phyloP scores from a whole-genome alignment of 2,797 vertebrate species.

The Channallabes apus region DNA sequence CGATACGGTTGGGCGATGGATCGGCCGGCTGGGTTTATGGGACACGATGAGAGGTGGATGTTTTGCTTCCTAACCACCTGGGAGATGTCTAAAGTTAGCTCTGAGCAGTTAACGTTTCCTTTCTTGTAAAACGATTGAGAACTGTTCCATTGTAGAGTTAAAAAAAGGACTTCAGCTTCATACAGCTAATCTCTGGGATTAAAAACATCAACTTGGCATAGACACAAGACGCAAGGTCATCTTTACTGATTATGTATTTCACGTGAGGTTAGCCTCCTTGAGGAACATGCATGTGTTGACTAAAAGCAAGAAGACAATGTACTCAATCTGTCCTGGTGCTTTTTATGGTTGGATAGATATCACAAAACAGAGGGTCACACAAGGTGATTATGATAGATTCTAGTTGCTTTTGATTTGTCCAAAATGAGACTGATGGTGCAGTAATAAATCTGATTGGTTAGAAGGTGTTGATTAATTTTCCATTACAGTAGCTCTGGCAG shows the following conservation, averaged over 20 bases:
- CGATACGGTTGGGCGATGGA: conserved; percentile 63
- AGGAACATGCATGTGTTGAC: not conserved
- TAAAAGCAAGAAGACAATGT: conserved; percentile 3
- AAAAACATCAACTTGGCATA: not conserved
- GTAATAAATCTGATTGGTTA: not conserved
- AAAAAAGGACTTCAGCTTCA: conserved; percentile 7
- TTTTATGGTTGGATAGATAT: not conserved
- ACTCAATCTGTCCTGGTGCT: not conserved
- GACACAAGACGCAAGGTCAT: not conserved
- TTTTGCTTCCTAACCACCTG: conserved; percentile 10
- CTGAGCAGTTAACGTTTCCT: not conserved
- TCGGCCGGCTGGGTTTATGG: conserved; percentile 39
- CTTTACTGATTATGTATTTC: not conserved
- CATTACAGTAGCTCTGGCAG: not conserved
- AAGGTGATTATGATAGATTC: not conserved
- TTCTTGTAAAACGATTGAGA: conserved; percentile 23
- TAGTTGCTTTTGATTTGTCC: not conserved
- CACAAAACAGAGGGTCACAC: not conserved
- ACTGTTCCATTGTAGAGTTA: not conserved
- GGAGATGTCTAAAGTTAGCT: conserved; percentile 17
- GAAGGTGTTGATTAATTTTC: not conserved
- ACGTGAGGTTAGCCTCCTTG: not conserved
- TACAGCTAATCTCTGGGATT: not conserved
- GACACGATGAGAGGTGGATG: conserved; percentile 29
- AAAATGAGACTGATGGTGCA: not conserved